Evolutionary conservation across 2,888 invertebrate species (phyloP), one percentile per base, ranked within the genome.

Genomic region (Mythimna vitellina): DNA sequence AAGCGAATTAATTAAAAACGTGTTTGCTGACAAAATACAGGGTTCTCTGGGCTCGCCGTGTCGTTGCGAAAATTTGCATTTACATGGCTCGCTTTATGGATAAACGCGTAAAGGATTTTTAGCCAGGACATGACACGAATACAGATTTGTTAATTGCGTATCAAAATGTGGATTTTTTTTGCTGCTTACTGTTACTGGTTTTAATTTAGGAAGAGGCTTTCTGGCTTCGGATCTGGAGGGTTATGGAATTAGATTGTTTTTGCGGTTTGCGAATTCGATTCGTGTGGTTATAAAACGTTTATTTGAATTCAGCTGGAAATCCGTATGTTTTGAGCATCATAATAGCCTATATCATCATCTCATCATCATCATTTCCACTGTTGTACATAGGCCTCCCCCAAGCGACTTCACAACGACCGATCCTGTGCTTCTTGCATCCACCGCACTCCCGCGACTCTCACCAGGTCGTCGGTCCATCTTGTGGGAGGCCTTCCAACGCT

Each of bases 1-100:
- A 91, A 91, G 90, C 84, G 91, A 90, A 93, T 94, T 94, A 94
- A 94, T 94, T 94, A 93, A 94, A 93, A 93, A 90, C 90, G 86
- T 93, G 93, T 93, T 93, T 89, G 89, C 89, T 90, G 91, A 91
- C 93, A 91, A 91, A 91, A 92, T 90, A 92, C 90, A 91, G 88
- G 73, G 74, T 69, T 82, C 68, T 76, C 80, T 70, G 70, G 76
- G 75, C 78, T 74, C 69, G 77, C 71, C 76, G 85, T 78, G 85
- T 76, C 75, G 83, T 58, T 81, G 80, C 74, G 84, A 76, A 85
- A 84, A 85, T 84, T 86, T 86, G 78, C 86, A 86, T 86, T 83
- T 84, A 86, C 86, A 79, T 78, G 56, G 78, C 65, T 68, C 75
- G 67, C 76, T 83, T 81, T 82, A 86, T 84, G 85, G 77, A 87